Base-by-base conservation (phyloP, 2,888 invertebrate species). In the Busseola fusca region DNA sequence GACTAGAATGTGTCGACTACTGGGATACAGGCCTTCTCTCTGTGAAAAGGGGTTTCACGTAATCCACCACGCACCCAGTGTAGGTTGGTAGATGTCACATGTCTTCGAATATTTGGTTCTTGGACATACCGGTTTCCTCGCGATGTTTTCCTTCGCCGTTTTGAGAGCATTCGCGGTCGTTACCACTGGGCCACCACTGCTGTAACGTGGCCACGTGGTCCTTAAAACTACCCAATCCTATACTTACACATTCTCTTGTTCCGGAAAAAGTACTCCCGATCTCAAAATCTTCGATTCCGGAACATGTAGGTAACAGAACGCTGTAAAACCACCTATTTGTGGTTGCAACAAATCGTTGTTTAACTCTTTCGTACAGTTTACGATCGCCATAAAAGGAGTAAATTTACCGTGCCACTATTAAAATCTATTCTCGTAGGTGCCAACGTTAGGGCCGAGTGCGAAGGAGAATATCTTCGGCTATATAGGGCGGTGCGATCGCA, bases 291-390 rank as follows among this genome's bases (percentile, higher is more conserved):
- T 64, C 68, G 62, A 74, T 74, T 60, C 65, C 58, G 37, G 60
- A 56, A 71, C 63, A 76, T 68, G 34, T 69, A 72, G 76, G 80
- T 73, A 78, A 81, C 70, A 58, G 58, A 57, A 56, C 42, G 69
- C 48, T 75, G 59, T 83, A 80, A 82, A 85, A 60, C 75, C 72
- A 78, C 81, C 90, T 91, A 91, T 93, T 93, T 90, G 94, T 87
- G 94, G 94, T 91, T 76, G 83, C 84, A 87, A 87, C 90, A 88
- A 93, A 93, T 91, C 88, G 90, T 84, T 88, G 88, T 92, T 92
- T 90, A 93, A 92, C 92, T 92, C 93, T 91, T 93, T 91, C 88
- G 85, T 88, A 87, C 88, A 85, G 88, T 94, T 93, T 91, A 94
- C 89, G 87, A 84, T 84, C 63, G 82, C 87, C 89, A 88, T 93